phyloP scores from a whole-genome alignment of 2,888 invertebrate genomes.

The Cacoxenus indagator region DNA sequence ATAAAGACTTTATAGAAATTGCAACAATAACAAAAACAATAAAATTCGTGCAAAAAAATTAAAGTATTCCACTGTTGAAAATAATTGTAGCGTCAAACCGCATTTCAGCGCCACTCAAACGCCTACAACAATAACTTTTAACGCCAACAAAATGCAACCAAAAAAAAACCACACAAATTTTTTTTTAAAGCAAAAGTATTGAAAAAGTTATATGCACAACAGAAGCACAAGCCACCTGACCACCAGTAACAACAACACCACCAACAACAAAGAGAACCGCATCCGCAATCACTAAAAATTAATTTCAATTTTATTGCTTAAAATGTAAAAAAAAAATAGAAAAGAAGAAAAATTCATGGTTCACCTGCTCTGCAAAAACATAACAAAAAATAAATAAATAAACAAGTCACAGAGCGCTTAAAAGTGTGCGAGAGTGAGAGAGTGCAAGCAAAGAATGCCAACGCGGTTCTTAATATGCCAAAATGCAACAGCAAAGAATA shows the following conservation, averaged over 20 bases:
- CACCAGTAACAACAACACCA: constrained; percentile 25
- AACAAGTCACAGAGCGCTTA: background rate
- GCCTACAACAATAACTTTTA: constrained; percentile 3
- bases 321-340: constrained; percentile 18
- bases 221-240: background rate
- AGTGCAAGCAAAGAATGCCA: background rate
- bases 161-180: constrained; percentile 22
- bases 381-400: constrained; percentile 4
- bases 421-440: background rate
- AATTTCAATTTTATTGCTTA: constrained; percentile 61
- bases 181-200: background rate
- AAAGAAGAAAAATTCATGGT: constrained; percentile 14
- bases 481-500: background rate
- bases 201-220: background rate
- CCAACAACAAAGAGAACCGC: constrained; percentile 41
- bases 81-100: constrained; percentile 51
- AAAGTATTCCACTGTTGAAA: constrained; percentile 51
- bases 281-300: constrained; percentile 64
- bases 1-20: background rate
- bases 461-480: constrained; percentile 41
- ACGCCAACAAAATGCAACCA: constrained; percentile 28
- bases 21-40: constrained; percentile 8
- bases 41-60: constrained; percentile 41
- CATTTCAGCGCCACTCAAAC: constrained; percentile 28
- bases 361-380: background rate